A percentile compares a stretch with the other conserved stretches of the same genome.
These are phyloP conservation scores for Pardalotus punctatus DNA, from an alignment of 2,113 vertebrate species.

Conservation along the genomic window DNA sequence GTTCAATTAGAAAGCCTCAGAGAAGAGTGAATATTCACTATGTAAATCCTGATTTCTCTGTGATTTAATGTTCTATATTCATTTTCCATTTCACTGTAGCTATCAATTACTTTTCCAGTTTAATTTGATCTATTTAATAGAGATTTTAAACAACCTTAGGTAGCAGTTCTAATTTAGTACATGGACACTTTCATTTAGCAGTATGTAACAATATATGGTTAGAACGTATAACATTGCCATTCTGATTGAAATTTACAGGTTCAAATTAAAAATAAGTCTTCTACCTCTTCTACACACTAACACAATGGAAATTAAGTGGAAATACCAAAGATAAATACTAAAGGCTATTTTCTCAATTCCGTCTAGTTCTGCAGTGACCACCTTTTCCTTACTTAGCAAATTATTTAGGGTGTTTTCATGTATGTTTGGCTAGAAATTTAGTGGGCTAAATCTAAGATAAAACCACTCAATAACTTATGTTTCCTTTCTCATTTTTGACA, in stretches of 20 bases:
- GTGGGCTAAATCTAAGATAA: constrained; percentile 23
- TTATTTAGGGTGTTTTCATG: background rate
- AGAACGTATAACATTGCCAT: background rate
- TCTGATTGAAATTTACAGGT: constrained; percentile 44
- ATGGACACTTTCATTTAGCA: background rate
- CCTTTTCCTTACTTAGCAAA: background rate
- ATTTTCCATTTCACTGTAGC: background rate
- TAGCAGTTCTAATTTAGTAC: constrained; percentile 39
- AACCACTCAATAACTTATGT: constrained; percentile 51
- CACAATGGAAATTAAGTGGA: constrained; percentile 28
- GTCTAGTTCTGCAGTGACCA: background rate
- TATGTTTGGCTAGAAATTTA: constrained; percentile 57
- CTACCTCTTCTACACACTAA: background rate
- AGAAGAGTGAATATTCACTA: background rate
- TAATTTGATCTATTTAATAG: background rate
- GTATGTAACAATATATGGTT: background rate
- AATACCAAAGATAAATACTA: background rate
- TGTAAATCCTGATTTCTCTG: background rate
- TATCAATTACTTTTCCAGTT: background rate
- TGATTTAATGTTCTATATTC: background rate
- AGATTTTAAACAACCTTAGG: constrained; percentile 33
- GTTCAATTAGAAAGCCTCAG: background rate
- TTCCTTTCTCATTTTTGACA: constrained; percentile 62
- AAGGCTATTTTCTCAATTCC: background rate
- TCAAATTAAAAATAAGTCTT: constrained; percentile 38